Conservation (phyloP, 2,888 invertebrate species). For the Endotricha flammealis region DNA sequence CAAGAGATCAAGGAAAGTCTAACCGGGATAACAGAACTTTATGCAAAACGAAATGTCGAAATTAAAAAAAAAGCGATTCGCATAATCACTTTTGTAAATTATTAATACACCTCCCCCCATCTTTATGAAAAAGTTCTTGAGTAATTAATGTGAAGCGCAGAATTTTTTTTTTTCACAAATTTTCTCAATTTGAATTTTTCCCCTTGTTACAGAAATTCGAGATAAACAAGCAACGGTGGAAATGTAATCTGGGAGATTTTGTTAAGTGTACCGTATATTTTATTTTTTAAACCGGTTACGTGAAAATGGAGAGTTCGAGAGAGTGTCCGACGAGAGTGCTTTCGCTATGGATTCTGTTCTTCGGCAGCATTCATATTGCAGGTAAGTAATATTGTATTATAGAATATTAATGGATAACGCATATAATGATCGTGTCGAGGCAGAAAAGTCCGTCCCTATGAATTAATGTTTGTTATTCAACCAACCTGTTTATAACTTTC, state of each 20-base stretch:
- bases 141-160: background rate
- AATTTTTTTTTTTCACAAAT: conserved; percentile 17
- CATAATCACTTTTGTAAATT: conserved; percentile 3
- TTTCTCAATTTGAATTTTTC: conserved; percentile 24
- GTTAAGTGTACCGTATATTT: conserved; percentile 30
- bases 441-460: too few species aligned
- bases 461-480: too few species aligned
- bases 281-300: conserved; percentile 26
- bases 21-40: conserved; percentile 2
- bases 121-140: conserved; percentile 2
- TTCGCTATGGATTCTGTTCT: conserved; percentile 57
- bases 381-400: conserved; percentile 36
- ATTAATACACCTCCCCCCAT: conserved; percentile 1
- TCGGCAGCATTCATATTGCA: conserved; percentile 60
- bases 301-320: conserved; percentile 57
- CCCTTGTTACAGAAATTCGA: conserved; percentile 27
- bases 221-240: conserved; percentile 30
- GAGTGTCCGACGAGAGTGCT: conserved; percentile 45
- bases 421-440: too few species aligned
- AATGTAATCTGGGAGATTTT: conserved; percentile 38
- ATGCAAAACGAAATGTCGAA: background rate
- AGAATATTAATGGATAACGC: too few species aligned
- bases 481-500: too few species aligned
- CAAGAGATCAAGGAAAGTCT: background rate
- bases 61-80: conserved; percentile 1